Percentiles rank a stretch among this genome's conserved stretches.
phyloP scores from a whole-genome alignment of 1,140 invertebrate species.

The Spodoptera litura region DNA sequence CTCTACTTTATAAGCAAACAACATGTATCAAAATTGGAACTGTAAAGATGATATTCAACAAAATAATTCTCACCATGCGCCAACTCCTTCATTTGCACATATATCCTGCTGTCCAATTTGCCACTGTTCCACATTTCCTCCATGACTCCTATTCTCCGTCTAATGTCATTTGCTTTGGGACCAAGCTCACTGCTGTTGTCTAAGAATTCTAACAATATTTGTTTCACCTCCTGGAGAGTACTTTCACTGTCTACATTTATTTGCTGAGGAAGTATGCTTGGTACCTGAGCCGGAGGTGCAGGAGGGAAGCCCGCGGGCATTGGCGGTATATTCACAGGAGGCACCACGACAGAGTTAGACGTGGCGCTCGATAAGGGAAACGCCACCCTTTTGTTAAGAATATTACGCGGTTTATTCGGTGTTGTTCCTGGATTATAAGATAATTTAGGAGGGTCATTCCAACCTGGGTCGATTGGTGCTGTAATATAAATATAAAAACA shows the following conservation, averaged over 20 bases:
- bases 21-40: too few relatives aligned
- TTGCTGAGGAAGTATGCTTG: slow-evolving; percentile 49
- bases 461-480: slow-evolving; percentile 84
- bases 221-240: slow-evolving; percentile 71
- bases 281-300: slow-evolving; percentile 47
- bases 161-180: slow-evolving; percentile 81
- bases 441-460: slow-evolving; percentile 87
- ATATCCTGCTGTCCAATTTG: slow-evolving; percentile 80
- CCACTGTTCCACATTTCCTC: slow-evolving; percentile 84
- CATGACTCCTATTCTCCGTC: slow-evolving; percentile 80
- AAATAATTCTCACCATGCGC: slow-evolving; percentile 73
- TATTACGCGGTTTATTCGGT: slow-evolving; percentile 77
- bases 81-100: slow-evolving; percentile 78
- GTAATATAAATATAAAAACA: slow-evolving; percentile 56
- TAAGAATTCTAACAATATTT: slow-evolving; percentile 69
- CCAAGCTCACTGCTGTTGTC: slow-evolving; percentile 77
- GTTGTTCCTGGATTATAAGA: slow-evolving; percentile 75
- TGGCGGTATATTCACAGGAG: slow-evolving; percentile 66
- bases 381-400: slow-evolving; percentile 86
- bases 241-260: slow-evolving; percentile 67
- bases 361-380: slow-evolving; percentile 79
- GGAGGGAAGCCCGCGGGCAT: slow-evolving; percentile 54
- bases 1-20: not conserved
- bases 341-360: slow-evolving; percentile 49
- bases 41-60: too few relatives aligned